These are phyloP conservation scores for Machimus atricapillus DNA, from an alignment of 2,888 invertebrate species.

Conservation along the genomic window DNA sequence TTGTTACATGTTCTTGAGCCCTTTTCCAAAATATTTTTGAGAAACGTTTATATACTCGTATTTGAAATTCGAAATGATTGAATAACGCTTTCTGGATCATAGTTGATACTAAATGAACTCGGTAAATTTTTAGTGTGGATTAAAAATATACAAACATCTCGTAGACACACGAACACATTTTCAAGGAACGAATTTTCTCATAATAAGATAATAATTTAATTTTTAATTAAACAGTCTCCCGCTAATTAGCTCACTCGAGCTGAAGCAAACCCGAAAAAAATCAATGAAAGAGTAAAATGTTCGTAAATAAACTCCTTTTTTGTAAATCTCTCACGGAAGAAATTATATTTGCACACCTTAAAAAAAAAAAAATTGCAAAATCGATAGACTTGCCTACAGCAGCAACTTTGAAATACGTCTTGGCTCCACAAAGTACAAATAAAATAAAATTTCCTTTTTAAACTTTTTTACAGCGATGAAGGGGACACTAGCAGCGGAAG, in stretches of 20 bases:
- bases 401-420: not conserved
- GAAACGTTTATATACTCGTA: no score
- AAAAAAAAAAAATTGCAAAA: not conserved
- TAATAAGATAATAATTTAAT: no score
- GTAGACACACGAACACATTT: no score
- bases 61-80: no score
- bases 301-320: not conserved
- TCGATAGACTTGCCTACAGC: not conserved
- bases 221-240: no score
- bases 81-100: no score
- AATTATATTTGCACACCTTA: not conserved
- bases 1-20: no score
- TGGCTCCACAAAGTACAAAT: not conserved
- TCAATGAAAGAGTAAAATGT: not conserved
- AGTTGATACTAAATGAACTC: no score
- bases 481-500: conserved; percentile 78
- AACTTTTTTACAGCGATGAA: conserved; percentile 72
- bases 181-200: no score
- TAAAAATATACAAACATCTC: no score
- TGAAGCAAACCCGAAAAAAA: not conserved
- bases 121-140: no score
- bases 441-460: not conserved
- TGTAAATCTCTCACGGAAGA: not conserved
- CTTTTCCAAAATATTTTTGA: no score
- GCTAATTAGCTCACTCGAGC: not conserved